Evolutionary conservation across 2,797 vertebrate genomes (phyloP).

Genomic region (Bovichtus variegatus): DNA sequence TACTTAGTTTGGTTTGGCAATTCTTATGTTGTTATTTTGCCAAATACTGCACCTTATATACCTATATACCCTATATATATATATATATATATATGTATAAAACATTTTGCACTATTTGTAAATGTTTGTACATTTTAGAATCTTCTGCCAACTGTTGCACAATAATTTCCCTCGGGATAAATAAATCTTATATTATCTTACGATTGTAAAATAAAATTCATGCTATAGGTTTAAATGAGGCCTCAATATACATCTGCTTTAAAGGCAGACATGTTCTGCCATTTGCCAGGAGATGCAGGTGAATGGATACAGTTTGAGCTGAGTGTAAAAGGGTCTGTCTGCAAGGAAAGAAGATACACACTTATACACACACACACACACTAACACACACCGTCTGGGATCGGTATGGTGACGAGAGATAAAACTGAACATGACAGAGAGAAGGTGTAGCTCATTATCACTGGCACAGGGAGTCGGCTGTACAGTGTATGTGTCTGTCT

Average conservation of each 20-base stretch:
- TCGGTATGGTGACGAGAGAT: constrained; percentile 19
- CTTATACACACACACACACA: background rate
- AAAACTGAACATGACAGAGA: constrained; percentile 45
- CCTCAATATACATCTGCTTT: background rate
- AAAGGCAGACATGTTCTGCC: background rate
- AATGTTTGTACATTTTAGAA: no score
- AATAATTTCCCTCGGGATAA: no score
- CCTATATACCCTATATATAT: no score
- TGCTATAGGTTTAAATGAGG: background rate
- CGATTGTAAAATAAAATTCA: no score
- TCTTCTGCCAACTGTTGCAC: no score
- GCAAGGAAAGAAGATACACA: background rate
- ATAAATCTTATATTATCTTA: no score
- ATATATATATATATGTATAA: no score
- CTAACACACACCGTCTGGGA: background rate
- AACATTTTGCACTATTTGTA: no score
- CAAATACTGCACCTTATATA: no score
- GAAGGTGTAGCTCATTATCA: constrained; percentile 59
- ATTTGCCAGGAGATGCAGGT: background rate
- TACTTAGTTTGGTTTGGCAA: no score
- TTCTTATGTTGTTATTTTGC: no score
- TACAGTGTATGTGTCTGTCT: constrained; percentile 14
- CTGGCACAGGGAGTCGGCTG: constrained; percentile 6
- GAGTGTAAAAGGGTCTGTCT: background rate
- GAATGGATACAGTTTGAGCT: background rate